Conservation (phyloP, 2,113 vertebrate genomes). For the Monopterus albus region DNA sequence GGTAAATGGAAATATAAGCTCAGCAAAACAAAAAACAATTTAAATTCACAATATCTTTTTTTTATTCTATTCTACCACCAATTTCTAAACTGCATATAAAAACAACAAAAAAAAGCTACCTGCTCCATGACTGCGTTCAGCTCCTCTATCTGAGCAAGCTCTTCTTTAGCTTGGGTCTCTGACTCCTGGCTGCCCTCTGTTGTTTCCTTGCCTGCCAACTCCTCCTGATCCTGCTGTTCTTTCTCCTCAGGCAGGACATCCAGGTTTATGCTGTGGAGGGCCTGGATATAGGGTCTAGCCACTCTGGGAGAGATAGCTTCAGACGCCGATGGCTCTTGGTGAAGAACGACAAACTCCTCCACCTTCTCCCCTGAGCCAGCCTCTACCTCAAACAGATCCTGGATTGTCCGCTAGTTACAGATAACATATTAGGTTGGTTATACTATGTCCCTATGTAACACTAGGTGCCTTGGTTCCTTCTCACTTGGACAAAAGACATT, state of each 20-base stretch:
- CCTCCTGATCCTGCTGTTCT: constrained; percentile 41
- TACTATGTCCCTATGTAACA: neutral
- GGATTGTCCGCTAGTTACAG: constrained; percentile 89
- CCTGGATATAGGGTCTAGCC: constrained; percentile 92
- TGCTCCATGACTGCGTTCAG: constrained; percentile 90
- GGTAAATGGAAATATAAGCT: constrained; percentile 3
- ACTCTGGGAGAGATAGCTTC: constrained; percentile 92
- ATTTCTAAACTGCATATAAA: too few species aligned
- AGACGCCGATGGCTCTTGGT: constrained; percentile 90
- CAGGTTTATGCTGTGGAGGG: constrained; percentile 89
- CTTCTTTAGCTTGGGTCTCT: constrained; percentile 71
- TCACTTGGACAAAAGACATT: neutral
- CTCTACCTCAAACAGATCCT: constrained; percentile 94
- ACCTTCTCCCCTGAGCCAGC: constrained; percentile 90
- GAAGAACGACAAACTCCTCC: constrained; percentile 93
- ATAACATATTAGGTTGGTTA: neutral
- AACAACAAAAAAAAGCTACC: constrained; percentile 81
- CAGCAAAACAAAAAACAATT: neutral
- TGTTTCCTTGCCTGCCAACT: constrained; percentile 57
- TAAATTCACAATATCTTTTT: too few species aligned
- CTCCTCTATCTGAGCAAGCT: constrained; percentile 86
- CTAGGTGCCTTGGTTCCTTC: neutral
- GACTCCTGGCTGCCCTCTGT: constrained; percentile 62
- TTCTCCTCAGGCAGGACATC: constrained; percentile 62
- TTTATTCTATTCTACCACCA: neutral